phyloP scores from a whole-genome alignment of 2,113 vertebrate species.

The Indicator indicator region DNA sequence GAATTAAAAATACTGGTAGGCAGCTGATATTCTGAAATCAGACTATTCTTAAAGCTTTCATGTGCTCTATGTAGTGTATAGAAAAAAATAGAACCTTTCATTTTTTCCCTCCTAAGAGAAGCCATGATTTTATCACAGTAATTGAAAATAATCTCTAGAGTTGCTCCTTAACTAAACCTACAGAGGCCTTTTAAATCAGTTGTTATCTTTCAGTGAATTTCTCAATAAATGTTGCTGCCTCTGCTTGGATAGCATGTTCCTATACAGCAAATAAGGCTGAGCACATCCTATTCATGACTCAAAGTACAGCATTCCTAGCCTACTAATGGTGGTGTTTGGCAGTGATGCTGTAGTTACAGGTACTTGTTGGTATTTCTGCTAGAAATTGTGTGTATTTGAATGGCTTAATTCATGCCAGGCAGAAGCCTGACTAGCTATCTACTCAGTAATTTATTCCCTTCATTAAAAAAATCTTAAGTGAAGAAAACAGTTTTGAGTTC shows the following conservation, averaged over 20 bases:
- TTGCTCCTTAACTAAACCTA: slow-evolving; percentile 77
- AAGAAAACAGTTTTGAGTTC: not conserved
- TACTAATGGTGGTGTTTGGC: slow-evolving; percentile 34
- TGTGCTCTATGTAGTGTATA: slow-evolving; percentile 35
- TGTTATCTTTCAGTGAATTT: slow-evolving; percentile 74
- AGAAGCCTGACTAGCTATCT: not conserved
- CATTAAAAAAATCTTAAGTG: not conserved
- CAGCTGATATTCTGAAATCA: slow-evolving; percentile 37
- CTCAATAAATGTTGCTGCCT: slow-evolving; percentile 69
- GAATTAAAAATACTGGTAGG: slow-evolving; percentile 16
- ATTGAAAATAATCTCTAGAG: slow-evolving; percentile 83
- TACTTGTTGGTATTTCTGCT: slow-evolving; percentile 20
- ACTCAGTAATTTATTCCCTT: not conserved
- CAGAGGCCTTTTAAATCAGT: slow-evolving; percentile 73
- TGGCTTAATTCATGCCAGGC: not conserved
- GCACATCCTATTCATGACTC: slow-evolving; percentile 51
- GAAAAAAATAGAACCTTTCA: not conserved
- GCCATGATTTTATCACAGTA: slow-evolving; percentile 79
- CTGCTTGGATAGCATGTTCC: slow-evolving; percentile 1
- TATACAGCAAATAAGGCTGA: slow-evolving; percentile 55
- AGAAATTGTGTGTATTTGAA: not conserved
- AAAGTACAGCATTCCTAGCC: slow-evolving; percentile 52
- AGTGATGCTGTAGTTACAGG: slow-evolving; percentile 32
- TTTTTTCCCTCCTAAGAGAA: slow-evolving; percentile 43
- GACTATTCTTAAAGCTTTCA: slow-evolving; percentile 55